Percentiles rank a stretch among this genome's conserved stretches.
Conservation (phyloP, 2,113 vertebrate genomes). For the Galbula dea region DNA sequence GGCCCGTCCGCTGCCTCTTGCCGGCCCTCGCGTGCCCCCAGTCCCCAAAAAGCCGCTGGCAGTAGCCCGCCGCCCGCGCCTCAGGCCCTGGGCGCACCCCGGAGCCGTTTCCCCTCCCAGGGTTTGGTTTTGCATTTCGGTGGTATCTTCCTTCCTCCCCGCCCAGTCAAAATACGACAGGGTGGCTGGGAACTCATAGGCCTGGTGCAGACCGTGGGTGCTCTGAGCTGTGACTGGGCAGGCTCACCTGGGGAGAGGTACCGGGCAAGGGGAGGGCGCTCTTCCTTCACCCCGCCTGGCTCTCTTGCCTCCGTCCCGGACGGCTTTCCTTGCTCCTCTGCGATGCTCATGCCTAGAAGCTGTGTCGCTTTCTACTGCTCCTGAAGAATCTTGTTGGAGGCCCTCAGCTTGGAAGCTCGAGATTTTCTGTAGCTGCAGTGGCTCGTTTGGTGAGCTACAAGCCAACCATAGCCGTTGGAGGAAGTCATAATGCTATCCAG, state of each 20-base stretch:
- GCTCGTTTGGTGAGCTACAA: neutral
- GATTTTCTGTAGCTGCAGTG: neutral
- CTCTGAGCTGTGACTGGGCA: neutral
- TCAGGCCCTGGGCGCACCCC: neutral
- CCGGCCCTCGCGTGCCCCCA: no score
- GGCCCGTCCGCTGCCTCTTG: neutral
- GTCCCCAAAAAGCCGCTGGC: neutral
- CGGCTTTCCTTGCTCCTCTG: neutral
- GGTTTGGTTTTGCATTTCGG: neutral
- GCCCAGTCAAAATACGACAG: rapidly evolving
- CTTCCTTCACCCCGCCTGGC: rapidly evolving
- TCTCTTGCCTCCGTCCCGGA: rapidly evolving
- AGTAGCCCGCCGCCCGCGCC: neutral
- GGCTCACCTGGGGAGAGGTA: neutral
- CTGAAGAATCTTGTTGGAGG: neutral
- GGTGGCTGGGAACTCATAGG: rapidly evolving
- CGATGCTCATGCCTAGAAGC: rapidly evolving
- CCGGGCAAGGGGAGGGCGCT: rapidly evolving
- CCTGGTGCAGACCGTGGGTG: neutral
- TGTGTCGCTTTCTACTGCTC: neutral
- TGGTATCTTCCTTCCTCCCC: neutral
- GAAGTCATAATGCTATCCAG: rapidly evolving
- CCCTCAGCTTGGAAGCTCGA: neutral
- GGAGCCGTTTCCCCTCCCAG: neutral
- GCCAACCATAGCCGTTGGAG: rapidly evolving